phyloP scores from a whole-genome alignment of 2,797 vertebrate genomes.

The Labeo calbasu region DNA sequence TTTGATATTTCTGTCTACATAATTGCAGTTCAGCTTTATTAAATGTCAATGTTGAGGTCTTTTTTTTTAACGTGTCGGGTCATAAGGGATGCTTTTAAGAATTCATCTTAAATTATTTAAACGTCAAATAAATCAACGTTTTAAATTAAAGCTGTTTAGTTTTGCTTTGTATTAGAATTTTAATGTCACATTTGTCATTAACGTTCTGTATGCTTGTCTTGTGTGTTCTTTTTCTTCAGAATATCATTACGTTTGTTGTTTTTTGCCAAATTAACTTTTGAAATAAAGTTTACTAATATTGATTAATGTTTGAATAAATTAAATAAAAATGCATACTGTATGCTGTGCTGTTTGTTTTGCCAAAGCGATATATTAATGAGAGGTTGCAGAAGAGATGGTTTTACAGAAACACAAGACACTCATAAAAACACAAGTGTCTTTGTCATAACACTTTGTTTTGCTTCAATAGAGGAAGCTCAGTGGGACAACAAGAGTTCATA shows the following conservation, averaged over 20 bases:
- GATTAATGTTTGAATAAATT: conserved; percentile 22
- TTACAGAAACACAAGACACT: neutral
- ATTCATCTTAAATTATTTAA: neutral
- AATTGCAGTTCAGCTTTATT: neutral
- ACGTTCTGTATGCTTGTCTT: conserved; percentile 1
- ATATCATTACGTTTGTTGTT: neutral
- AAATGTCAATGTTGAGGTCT: neutral
- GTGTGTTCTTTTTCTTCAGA: neutral
- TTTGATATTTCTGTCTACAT: neutral
- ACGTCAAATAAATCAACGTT: neutral
- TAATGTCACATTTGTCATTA: conserved; percentile 1
- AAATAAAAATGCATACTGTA: conserved; percentile 6
- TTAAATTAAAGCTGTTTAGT: neutral
- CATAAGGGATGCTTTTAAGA: neutral
- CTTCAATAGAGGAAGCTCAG: conserved; percentile 38
- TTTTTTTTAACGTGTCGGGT: neutral
- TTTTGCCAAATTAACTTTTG: conserved; percentile 24
- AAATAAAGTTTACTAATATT: neutral
- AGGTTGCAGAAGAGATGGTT: neutral
- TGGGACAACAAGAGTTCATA: neutral
- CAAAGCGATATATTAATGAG: neutral
- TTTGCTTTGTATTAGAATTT: neutral
- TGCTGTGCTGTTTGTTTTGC: conserved; percentile 10
- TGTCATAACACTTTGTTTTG: conserved; percentile 17
- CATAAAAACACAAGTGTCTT: neutral